Evolutionary conservation across 2,888 invertebrate genomes (phyloP).

Genomic region (Rhaphigaster nebulosa): DNA sequence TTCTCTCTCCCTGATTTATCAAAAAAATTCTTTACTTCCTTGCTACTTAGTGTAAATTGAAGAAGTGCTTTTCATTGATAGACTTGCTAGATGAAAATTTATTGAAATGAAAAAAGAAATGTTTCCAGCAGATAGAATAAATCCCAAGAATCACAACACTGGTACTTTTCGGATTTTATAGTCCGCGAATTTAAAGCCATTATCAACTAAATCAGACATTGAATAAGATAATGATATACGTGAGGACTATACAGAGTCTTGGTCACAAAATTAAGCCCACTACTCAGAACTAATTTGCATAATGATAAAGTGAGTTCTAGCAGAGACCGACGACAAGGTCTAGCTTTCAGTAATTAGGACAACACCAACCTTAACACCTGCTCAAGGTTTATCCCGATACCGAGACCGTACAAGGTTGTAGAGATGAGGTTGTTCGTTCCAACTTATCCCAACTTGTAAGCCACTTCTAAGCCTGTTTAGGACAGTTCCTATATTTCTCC

Average conservation of each 20-base stretch:
- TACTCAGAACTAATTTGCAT: background rate
- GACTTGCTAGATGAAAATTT: too few species aligned
- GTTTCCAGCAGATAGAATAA: too few species aligned
- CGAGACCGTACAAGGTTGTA: background rate
- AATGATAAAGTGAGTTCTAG: background rate
- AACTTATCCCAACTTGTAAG: slow-evolving; percentile 41
- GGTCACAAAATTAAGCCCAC: background rate
- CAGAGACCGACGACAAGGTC: background rate
- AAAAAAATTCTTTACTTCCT: too few species aligned
- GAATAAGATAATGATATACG: background rate
- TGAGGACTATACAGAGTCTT: background rate
- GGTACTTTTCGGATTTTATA: too few species aligned
- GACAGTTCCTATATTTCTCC: slow-evolving; percentile 34
- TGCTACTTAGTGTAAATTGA: too few species aligned
- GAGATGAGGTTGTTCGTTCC: background rate
- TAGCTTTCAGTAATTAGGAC: background rate
- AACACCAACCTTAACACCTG: background rate
- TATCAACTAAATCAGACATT: too few species aligned
- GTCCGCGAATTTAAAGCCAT: too few species aligned
- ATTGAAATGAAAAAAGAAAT: too few species aligned
- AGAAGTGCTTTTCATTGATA: too few species aligned
- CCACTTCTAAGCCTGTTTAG: slow-evolving; percentile 31
- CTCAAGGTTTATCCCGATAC: background rate
- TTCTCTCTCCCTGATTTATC: too few species aligned
- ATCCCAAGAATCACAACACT: too few species aligned